Evolutionary conservation across 2,797 vertebrate species (phyloP).

Genomic region (Xiphophorus birchmanni): DNA sequence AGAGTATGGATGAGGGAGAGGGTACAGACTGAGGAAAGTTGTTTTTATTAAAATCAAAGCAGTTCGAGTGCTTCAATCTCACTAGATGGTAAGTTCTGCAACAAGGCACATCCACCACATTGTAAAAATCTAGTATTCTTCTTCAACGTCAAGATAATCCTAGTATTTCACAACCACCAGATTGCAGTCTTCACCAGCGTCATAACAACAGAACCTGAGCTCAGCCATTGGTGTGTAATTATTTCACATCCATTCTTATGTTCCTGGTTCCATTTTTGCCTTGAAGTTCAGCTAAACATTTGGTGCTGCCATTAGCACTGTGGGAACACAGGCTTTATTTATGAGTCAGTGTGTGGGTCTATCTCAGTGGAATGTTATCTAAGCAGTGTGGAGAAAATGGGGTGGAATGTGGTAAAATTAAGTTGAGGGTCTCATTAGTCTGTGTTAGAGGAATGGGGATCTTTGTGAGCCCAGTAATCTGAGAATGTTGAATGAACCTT

Average conservation of each 20-base stretch:
- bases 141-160: not conserved
- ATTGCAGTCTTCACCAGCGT: not conserved
- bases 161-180: not conserved
- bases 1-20: not conserved
- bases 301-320: not conserved
- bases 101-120: not conserved
- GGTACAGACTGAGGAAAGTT: not conserved
- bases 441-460: not conserved
- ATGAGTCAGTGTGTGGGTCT: slow-evolving; percentile 63
- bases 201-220: not conserved
- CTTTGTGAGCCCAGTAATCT: slow-evolving; percentile 10
- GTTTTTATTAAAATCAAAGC: not conserved
- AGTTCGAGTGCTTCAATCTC: not conserved
- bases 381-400: slow-evolving; percentile 38
- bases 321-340: slow-evolving; percentile 40
- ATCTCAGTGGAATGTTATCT: slow-evolving; percentile 70
- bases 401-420: not conserved
- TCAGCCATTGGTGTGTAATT: no score
- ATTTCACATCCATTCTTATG: not conserved
- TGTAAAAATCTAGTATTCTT: not conserved
- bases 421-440: not conserved
- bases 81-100: not conserved
- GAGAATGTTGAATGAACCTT: slow-evolving; percentile 1
- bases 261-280: not conserved
- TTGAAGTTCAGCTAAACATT: not conserved